phyloP scores from a whole-genome alignment of 2,888 invertebrate species.

The Tupiocoris notatus region DNA sequence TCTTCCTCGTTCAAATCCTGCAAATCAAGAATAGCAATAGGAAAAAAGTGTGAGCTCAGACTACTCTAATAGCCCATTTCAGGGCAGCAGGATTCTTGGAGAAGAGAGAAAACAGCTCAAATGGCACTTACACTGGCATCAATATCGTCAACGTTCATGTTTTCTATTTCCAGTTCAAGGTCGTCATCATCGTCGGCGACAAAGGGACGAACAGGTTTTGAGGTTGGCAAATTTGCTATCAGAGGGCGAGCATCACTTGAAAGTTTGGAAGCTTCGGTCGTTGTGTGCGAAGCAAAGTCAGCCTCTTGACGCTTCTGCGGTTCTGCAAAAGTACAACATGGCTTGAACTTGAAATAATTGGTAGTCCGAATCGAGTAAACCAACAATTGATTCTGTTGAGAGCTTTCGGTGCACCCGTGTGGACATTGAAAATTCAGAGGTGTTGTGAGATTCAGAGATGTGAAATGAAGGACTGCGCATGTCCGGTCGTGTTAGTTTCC shows the following conservation, averaged over 20 bases:
- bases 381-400: too few relatives aligned
- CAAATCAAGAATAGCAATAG: conserved; percentile 52
- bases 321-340: conserved; percentile 22
- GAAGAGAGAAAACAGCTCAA: too few relatives aligned
- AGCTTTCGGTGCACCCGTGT: too few relatives aligned
- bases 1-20: conserved; percentile 71
- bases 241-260: conserved; percentile 25
- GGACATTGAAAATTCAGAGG: not conserved
- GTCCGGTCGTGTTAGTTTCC: too few relatives aligned
- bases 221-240: conserved; percentile 20
- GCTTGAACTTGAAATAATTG: not conserved
- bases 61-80: too few relatives aligned
- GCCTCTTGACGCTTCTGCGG: conserved; percentile 30
- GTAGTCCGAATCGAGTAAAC: too few relatives aligned
- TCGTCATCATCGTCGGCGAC: conserved; percentile 64
- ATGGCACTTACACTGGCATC: conserved; percentile 65
- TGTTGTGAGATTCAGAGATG: too few relatives aligned
- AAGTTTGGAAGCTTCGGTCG: too few relatives aligned
- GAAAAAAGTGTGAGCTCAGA: too few relatives aligned
- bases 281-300: too few relatives aligned
- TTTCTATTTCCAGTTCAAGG: conserved; percentile 79
- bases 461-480: too few relatives aligned
- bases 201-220: conserved; percentile 47
- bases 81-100: too few relatives aligned
- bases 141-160: conserved; percentile 76